Evolutionary conservation across 1,140 invertebrate species (phyloP).

Genomic region (Sipha flava): DNA sequence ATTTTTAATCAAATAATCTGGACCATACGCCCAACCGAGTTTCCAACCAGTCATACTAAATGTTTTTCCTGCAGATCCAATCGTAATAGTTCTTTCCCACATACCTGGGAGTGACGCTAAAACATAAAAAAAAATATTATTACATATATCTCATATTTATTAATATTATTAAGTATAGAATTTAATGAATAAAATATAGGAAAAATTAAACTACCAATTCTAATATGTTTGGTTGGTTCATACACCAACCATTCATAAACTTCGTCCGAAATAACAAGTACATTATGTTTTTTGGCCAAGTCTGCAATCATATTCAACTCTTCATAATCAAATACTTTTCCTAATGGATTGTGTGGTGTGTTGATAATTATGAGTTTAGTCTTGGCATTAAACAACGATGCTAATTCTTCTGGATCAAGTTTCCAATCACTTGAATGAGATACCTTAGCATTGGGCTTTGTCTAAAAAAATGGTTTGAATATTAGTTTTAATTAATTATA

Average conservation of each 20-base stretch:
- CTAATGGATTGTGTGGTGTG: slow-evolving; percentile 91
- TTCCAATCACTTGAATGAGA: slow-evolving; percentile 76
- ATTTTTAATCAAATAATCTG: slow-evolving; percentile 66
- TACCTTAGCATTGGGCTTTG: slow-evolving; percentile 41
- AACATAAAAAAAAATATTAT: slow-evolving; percentile 36
- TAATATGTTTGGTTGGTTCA: slow-evolving; percentile 72
- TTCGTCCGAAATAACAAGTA: slow-evolving; percentile 87
- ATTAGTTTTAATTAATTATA: not conserved
- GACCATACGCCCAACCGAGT: slow-evolving; percentile 92
- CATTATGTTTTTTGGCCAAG: slow-evolving; percentile 87
- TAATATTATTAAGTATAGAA: not conserved
- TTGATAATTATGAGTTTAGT: slow-evolving; percentile 95
- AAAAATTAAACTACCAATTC: slow-evolving; percentile 61
- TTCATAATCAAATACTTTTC: slow-evolving; percentile 71
- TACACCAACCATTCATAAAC: slow-evolving; percentile 98
- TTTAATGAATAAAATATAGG: not conserved
- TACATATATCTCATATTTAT: not conserved
- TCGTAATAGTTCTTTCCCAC: slow-evolving; percentile 96
- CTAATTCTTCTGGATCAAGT: slow-evolving; percentile 74
- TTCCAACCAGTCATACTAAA: slow-evolving; percentile 98
- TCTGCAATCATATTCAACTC: slow-evolving; percentile 71
- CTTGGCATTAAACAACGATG: slow-evolving; percentile 71
- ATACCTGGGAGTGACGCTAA: slow-evolving; percentile 86
- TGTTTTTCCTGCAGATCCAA: slow-evolving; percentile 95
- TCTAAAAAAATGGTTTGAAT: slow-evolving; percentile 42